phyloP scores from a whole-genome alignment of 2,797 vertebrate genomes.

The Cuniculus paca region DNA sequence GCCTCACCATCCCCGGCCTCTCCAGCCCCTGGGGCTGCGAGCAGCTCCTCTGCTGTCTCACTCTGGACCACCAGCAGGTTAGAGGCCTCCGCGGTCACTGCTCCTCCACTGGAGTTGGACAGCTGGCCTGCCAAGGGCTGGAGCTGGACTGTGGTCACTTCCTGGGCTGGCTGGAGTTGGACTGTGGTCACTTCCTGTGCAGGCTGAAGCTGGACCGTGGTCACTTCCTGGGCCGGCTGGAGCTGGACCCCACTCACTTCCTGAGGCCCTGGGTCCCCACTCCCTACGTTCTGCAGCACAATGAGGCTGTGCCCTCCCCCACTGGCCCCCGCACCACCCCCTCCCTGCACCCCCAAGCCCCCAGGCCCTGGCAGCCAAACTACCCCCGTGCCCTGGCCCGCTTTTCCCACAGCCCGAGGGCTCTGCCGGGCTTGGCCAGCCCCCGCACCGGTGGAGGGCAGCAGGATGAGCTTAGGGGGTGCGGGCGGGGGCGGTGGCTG shows the following conservation, averaged over 20 bases:
- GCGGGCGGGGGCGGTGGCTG: slow-evolving; percentile 88
- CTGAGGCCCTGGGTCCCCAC: slow-evolving; percentile 65
- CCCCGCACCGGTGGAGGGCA: neutral
- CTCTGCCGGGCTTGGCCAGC: neutral
- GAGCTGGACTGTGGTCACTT: slow-evolving; percentile 74
- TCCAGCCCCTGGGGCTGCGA: neutral
- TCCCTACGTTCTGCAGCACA: slow-evolving; percentile 84
- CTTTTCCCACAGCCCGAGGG: neutral
- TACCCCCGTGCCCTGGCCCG: slow-evolving; percentile 79
- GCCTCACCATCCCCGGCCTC: slow-evolving; percentile 73
- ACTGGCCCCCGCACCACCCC: accelerated
- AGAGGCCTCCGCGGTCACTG: slow-evolving; percentile 70
- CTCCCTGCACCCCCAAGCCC: slow-evolving; percentile 62
- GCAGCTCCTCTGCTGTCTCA: slow-evolving; percentile 73
- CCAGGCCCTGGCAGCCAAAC: slow-evolving; percentile 79
- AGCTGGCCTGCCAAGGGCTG: slow-evolving; percentile 76
- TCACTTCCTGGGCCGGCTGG: slow-evolving; percentile 69
- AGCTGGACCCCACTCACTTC: slow-evolving; percentile 80
- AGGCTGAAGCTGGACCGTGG: slow-evolving; percentile 71
- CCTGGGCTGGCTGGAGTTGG: slow-evolving; percentile 75
- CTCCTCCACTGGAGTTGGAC: slow-evolving; percentile 17
- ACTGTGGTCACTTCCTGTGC: slow-evolving; percentile 81
- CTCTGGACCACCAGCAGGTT: slow-evolving; percentile 87
- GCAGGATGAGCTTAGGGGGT: slow-evolving; percentile 81
- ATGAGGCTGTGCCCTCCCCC: slow-evolving; percentile 83